Evolutionary conservation across 2,113 vertebrate genomes (phyloP).

Genomic region (Zootoca vivipara): DNA sequence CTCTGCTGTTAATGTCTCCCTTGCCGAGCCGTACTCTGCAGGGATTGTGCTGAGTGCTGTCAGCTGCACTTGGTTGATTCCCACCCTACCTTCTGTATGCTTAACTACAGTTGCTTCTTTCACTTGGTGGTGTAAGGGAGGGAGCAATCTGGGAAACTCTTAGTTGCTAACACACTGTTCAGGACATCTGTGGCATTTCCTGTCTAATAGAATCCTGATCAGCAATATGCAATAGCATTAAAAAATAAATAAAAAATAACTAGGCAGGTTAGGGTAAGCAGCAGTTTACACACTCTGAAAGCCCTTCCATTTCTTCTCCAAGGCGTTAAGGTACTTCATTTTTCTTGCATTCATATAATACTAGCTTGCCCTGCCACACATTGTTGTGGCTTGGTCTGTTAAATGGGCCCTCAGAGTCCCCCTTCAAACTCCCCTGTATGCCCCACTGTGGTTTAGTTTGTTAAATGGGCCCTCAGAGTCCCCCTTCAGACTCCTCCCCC

Average conservation of each 20-base stretch:
- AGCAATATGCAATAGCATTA: not conserved
- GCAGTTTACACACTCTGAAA: not conserved
- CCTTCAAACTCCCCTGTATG: too few relatives aligned
- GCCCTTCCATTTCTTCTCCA: not conserved
- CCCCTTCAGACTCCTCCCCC: too few relatives aligned
- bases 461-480: too few relatives aligned
- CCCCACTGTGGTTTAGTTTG: too few relatives aligned
- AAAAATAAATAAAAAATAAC: too few relatives aligned
- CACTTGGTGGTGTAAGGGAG: not conserved
- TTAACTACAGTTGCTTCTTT: not conserved
- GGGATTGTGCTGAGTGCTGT: conserved; percentile 17
- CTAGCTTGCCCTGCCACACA: too few relatives aligned
- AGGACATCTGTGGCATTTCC: not conserved
- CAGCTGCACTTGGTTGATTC: not conserved
- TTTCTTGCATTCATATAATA: not conserved
- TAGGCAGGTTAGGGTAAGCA: not conserved
- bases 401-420: too few relatives aligned
- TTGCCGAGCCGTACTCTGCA: fast-evolving
- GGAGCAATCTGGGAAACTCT: not conserved
- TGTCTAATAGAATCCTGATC: not conserved
- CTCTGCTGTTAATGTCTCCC: not conserved
- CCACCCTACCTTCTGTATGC: fast-evolving
- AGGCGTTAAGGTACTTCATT: not conserved
- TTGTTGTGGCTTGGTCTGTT: too few relatives aligned
- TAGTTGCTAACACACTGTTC: conserved; percentile 2